These are phyloP conservation scores for Epistrophe eligans DNA, from an alignment of 2,888 invertebrate species.

Conservation along the genomic window DNA sequence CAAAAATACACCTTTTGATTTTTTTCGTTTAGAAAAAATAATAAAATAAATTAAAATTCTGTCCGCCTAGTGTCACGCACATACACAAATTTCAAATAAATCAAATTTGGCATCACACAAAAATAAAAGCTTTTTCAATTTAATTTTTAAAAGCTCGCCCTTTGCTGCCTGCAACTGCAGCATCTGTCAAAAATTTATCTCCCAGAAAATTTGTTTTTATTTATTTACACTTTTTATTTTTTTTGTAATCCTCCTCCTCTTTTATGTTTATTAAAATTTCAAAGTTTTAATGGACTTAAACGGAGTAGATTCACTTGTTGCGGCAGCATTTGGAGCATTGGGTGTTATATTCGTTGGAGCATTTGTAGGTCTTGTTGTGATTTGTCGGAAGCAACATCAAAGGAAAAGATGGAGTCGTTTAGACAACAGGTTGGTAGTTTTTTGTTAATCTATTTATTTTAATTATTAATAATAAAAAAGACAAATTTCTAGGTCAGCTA, in stretches of 20 bases:
- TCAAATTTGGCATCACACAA: slow-evolving; percentile 36
- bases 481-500: slow-evolving; percentile 42
- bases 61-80: background rate
- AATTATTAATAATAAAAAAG: background rate
- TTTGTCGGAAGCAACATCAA: slow-evolving; percentile 86
- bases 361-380: slow-evolving; percentile 87
- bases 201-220: slow-evolving; percentile 23
- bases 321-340: slow-evolving; percentile 88
- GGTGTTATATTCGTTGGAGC: slow-evolving; percentile 89
- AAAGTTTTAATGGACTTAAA: slow-evolving; percentile 81
- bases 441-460: background rate
- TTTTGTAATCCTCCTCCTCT: background rate
- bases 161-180: background rate
- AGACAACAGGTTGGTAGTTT: slow-evolving; percentile 77
- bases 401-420: slow-evolving; percentile 79
- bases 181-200: slow-evolving; percentile 46
- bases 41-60: too few relatives aligned
- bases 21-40: too few relatives aligned
- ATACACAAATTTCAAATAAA: background rate
- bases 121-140: background rate
- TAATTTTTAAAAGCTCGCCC: background rate
- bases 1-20: too few relatives aligned
- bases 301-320: slow-evolving; percentile 86
- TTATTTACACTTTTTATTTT: slow-evolving; percentile 44
- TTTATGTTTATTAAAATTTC: slow-evolving; percentile 11